Base-by-base conservation (phyloP, 2,113 vertebrate species). In the Delphinus delphis region DNA sequence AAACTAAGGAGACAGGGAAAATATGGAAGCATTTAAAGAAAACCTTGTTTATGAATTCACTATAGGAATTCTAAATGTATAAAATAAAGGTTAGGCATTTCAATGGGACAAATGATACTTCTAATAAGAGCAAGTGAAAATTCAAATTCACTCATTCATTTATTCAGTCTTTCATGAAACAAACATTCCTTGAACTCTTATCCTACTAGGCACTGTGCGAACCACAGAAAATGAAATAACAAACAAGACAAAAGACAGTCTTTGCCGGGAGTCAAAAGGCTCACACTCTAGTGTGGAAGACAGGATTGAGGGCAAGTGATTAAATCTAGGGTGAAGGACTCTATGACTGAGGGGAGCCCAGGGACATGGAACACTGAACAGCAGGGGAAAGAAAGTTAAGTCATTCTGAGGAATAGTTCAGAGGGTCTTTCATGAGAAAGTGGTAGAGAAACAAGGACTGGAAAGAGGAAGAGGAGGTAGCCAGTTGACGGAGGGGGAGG, bases 11-110 rank as follows among this genome's bases (percentile, higher is more conserved):
- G 13, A 68, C 68, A 93, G 12, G 44, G 81, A 5, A 83, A 18
- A 38, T 92, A 63, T n/a, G 76, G 74, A 87, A 93, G 26, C 18
- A 84, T 71, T 95, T 92, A 89, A 89, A 71, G 83, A 93, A 93
- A 95, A 82, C 2, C 12, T 38, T 68, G 47, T 62, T 53, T 86
- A 87, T 85, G 33, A 93, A 77, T 96, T 93, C 74, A 89, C 88
- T 67, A 21, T 71, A 81, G 20, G 18, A 92, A 95, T 92, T 93
- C 41, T 28, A 80, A 83, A 76, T 67, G 25, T 87, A 76, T 83
- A 65, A 95, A 86, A 95, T 55, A 62, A 95, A 81, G 9, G 38
- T 41, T 73, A 82, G 12, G 71, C 15, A 70, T 74, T 86, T 44
- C 73, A 60, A 23, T 14, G 13, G 28, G 36, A 53, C 14, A 86